Evolutionary conservation across 2,888 invertebrate species (phyloP).

Genomic region (Odontothrips loti): DNA sequence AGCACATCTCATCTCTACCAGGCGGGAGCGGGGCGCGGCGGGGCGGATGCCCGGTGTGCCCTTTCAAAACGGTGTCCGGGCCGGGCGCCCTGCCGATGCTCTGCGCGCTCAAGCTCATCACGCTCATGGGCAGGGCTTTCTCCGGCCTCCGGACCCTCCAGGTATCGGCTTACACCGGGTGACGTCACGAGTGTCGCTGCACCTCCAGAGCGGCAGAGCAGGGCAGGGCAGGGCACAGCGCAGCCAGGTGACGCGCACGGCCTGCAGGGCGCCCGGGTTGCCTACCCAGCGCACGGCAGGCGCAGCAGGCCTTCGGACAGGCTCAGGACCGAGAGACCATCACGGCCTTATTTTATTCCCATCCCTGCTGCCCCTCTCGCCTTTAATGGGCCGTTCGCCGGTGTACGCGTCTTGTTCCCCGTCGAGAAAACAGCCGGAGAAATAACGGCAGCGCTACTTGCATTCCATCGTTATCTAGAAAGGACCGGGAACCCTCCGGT

Average conservation of each 20-base stretch:
- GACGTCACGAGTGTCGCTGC: not conserved
- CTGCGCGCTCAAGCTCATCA: not conserved
- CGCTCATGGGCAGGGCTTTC: not conserved
- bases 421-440: too few relatives aligned
- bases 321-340: too few relatives aligned
- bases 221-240: not conserved
- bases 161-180: not conserved
- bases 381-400: too few relatives aligned
- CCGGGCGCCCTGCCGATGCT: too few relatives aligned
- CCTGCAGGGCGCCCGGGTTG: too few relatives aligned
- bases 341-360: too few relatives aligned
- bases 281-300: too few relatives aligned
- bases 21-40: too few relatives aligned
- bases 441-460: not conserved
- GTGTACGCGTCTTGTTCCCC: too few relatives aligned
- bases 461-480: constrained; percentile 1
- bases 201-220: not conserved
- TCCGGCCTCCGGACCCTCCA: not conserved
- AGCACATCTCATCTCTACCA: not conserved
- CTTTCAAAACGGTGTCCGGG: not conserved
- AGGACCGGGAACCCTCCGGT: not conserved
- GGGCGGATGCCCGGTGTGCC: not conserved
- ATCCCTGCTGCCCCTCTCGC: too few relatives aligned
- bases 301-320: too few relatives aligned
- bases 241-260: not conserved